Percentiles rank a stretch among this genome's conserved stretches.
These are phyloP conservation scores for Pangasius krempfi DNA, from an alignment of 2,797 vertebrate species.

Conservation along the genomic window DNA sequence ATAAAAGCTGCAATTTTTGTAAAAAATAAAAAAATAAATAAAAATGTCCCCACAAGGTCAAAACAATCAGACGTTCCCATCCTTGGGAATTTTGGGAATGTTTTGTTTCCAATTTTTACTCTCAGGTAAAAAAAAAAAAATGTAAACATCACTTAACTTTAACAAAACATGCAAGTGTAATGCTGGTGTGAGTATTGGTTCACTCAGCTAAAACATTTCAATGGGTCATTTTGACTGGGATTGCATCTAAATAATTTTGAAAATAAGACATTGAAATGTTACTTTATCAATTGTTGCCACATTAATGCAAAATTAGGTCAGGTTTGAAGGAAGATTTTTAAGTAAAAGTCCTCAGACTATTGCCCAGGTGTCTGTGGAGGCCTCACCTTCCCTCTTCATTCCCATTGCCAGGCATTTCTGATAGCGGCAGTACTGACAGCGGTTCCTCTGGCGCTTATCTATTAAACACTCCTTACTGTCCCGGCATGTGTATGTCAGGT, in stretches of 20 bases:
- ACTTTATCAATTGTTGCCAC: neutral
- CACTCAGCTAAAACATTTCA: neutral
- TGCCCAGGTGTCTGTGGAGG: neutral
- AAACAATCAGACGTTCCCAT: neutral
- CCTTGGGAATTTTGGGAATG: neutral
- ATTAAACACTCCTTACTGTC: constrained; percentile 93
- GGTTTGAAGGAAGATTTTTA: neutral
- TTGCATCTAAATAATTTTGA: neutral
- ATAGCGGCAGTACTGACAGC: constrained; percentile 92
- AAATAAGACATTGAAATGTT: neutral
- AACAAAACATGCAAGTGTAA: neutral
- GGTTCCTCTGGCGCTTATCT: constrained; percentile 94
- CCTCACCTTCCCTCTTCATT: constrained; percentile 94
- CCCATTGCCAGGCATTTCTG: constrained; percentile 96
- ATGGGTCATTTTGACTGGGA: neutral
- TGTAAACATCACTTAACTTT: neutral
- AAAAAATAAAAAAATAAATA: too few relatives aligned
- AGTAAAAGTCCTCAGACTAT: neutral
- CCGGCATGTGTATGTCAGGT: constrained; percentile 91
- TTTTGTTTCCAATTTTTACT: neutral
- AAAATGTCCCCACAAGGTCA: neutral
- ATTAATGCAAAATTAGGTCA: neutral
- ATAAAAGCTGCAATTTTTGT: too few relatives aligned
- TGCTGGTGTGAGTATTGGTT: neutral
- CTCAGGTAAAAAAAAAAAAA: neutral